A percentile compares a stretch with the other conserved stretches of the same genome.
Conservation (phyloP, 2,113 vertebrate genomes). For the Sylvilagus bachmani region DNA sequence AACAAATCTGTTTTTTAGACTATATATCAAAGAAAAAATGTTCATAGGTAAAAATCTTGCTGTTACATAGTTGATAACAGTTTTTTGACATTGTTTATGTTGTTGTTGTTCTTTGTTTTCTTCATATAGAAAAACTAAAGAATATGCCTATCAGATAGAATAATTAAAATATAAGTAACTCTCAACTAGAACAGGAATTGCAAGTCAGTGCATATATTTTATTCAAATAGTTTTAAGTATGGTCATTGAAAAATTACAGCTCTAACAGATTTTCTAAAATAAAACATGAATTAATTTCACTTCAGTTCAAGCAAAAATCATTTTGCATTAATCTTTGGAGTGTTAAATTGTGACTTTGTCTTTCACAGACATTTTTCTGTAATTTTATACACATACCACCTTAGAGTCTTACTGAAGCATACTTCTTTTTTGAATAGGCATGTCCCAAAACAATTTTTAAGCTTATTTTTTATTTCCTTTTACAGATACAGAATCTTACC, state of each 20-base stretch:
- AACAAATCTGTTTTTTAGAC: slow-evolving; percentile 2
- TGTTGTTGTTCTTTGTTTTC: not conserved
- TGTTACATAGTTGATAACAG: slow-evolving; percentile 1
- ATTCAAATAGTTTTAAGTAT: slow-evolving; percentile 23
- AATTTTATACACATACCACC: slow-evolving; percentile 26
- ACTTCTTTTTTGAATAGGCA: slow-evolving; percentile 30
- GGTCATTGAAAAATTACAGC: slow-evolving; percentile 9
- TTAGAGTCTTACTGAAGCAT: slow-evolving; percentile 42
- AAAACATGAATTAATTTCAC: slow-evolving; percentile 41
- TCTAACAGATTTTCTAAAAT: slow-evolving; percentile 20
- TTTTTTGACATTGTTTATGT: not conserved
- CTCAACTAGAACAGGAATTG: not conserved
- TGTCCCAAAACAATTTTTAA: slow-evolving; percentile 19
- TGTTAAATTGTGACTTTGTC: slow-evolving; percentile 24
- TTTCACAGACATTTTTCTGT: not conserved
- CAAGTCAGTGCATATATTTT: not conserved
- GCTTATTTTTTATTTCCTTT: slow-evolving; percentile 71
- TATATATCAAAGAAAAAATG: slow-evolving; percentile 26
- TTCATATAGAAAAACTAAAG: slow-evolving; percentile 23
- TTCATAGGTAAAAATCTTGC: slow-evolving; percentile 15
- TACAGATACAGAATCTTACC: slow-evolving; percentile 96
- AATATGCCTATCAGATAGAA: not conserved
- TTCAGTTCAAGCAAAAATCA: slow-evolving; percentile 52
- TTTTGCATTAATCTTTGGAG: slow-evolving; percentile 16
- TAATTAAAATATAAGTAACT: slow-evolving; percentile 50